Percentiles rank a stretch among this genome's conserved stretches.
phyloP scores from a whole-genome alignment of 2,888 invertebrate genomes.

The Hypercompe scribonia region DNA sequence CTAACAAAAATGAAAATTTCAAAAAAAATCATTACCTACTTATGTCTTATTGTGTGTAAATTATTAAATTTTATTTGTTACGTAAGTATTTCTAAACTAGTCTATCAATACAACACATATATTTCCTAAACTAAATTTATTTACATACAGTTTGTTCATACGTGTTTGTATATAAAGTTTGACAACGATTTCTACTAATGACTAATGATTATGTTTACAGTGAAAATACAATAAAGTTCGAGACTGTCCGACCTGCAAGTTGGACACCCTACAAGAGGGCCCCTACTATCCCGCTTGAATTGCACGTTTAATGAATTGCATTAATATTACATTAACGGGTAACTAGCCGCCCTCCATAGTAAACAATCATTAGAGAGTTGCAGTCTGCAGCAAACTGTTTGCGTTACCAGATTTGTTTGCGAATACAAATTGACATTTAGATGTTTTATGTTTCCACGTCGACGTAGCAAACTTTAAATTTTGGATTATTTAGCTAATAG shows the following conservation, averaged over 20 bases:
- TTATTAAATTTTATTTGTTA: background rate
- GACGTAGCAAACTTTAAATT: conserved; percentile 24
- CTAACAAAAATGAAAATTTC: background rate
- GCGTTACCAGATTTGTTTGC: conserved; percentile 79
- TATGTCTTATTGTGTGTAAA: background rate
- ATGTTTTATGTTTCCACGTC: conserved; percentile 51
- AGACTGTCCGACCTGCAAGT: conserved; percentile 30
- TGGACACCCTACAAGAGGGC: conserved; percentile 39
- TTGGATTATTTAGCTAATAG: conserved; percentile 14
- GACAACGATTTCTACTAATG: too few species aligned
- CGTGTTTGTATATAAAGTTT: too few species aligned
- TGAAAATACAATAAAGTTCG: background rate
- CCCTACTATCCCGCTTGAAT: conserved; percentile 69
- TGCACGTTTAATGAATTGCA: conserved; percentile 86
- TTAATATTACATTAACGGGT: conserved; percentile 86
- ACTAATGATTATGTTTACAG: too few species aligned
- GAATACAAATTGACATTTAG: conserved; percentile 82
- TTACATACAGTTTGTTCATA: too few species aligned
- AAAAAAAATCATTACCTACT: background rate
- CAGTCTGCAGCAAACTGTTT: conserved; percentile 70
- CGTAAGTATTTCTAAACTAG: background rate
- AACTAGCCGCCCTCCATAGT: conserved; percentile 78
- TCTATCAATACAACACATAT: background rate
- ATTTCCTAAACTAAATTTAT: too few species aligned
- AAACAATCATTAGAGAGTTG: conserved; percentile 83